Evolutionary conservation across 2,888 invertebrate genomes (phyloP).

Genomic region (Rhaphigaster nebulosa): DNA sequence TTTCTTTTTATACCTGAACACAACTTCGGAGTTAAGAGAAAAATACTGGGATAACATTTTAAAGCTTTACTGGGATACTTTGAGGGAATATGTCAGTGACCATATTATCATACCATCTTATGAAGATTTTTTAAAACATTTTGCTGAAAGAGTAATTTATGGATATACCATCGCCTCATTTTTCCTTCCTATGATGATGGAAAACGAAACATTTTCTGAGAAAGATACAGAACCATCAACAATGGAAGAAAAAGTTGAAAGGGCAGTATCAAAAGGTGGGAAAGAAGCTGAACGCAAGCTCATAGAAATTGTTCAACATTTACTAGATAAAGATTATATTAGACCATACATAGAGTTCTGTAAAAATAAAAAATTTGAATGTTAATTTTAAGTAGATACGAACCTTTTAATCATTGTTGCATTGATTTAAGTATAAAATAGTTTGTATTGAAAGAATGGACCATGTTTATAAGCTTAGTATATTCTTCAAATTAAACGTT

Average conservation of each 20-base stretch:
- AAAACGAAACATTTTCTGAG: not conserved
- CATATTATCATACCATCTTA: constrained; percentile 52
- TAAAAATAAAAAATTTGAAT: not conserved
- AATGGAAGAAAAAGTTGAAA: not conserved
- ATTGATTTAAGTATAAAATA: too few relatives aligned
- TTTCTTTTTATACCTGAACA: constrained; percentile 68
- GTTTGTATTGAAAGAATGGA: too few relatives aligned
- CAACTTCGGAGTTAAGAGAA: constrained; percentile 66
- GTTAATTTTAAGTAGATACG: not conserved
- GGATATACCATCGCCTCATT: constrained; percentile 62
- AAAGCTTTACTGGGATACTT: constrained; percentile 65
- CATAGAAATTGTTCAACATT: not conserved
- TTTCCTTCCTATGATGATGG: constrained; percentile 63
- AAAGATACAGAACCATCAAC: not conserved
- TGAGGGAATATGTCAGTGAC: constrained; percentile 54
- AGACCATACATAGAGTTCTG: constrained; percentile 5
- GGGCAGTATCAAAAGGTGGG: not conserved
- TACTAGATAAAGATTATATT: constrained; percentile 19
- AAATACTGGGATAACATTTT: constrained; percentile 66
- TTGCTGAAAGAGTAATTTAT: constrained; percentile 61
- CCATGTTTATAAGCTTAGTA: too few relatives aligned
- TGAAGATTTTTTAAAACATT: constrained; percentile 59
- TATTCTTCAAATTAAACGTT: too few relatives aligned
- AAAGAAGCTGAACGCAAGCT: not conserved
- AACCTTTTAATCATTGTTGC: too few relatives aligned